phyloP scores from a whole-genome alignment of 1,140 invertebrate species.

The Gyrodactylus bullatarudis region DNA sequence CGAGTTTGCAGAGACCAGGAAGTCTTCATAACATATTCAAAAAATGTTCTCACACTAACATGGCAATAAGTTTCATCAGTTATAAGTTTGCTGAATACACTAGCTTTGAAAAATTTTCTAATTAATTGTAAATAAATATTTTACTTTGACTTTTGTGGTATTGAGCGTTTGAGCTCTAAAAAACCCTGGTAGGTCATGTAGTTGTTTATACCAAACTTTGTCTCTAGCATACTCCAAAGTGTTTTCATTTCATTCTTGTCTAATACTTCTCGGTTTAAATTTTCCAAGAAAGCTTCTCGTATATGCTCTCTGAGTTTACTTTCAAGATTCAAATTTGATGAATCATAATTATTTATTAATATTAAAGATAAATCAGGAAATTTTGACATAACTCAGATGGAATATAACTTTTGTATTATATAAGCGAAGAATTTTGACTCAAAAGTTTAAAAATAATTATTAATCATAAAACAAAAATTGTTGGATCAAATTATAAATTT shows the following conservation, averaged over 20 bases:
- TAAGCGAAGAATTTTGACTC: too few species aligned
- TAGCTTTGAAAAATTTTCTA: slow-evolving; percentile 41
- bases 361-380: too few species aligned
- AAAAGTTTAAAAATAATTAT: too few species aligned
- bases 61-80: slow-evolving; percentile 43
- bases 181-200: background rate
- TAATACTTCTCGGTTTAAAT: background rate
- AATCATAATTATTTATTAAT: background rate
- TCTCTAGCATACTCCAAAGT: background rate
- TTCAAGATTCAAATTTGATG: background rate
- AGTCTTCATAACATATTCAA: slow-evolving; percentile 74
- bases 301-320: background rate
- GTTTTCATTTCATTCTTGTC: background rate
- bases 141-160: background rate
- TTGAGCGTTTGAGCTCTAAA: background rate
- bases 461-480: too few species aligned
- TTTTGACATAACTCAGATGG: too few species aligned
- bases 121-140: too few species aligned
- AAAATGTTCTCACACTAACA: slow-evolving; percentile 31
- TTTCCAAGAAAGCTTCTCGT: background rate
- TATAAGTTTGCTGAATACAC: slow-evolving; percentile 47
- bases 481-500: too few species aligned
- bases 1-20: slow-evolving; percentile 66
- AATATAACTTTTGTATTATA: too few species aligned
- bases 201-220: background rate